Conservation (phyloP, 2,797 vertebrate species). For the Tauraco hartlaubi region DNA sequence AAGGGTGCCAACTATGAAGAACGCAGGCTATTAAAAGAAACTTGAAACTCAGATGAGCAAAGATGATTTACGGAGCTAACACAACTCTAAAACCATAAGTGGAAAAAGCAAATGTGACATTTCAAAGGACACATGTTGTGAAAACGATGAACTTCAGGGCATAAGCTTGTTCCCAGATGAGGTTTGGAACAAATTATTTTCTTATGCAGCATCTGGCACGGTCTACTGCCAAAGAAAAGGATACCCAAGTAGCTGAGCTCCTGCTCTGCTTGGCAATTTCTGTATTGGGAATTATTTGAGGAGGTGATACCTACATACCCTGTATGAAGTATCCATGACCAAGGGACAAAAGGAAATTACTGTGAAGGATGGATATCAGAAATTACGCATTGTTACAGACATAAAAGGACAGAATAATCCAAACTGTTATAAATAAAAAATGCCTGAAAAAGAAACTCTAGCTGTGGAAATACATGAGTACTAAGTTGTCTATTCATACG, state of each 20-base stretch:
- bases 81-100: not conserved
- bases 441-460: not conserved
- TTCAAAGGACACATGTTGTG: not conserved
- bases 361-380: not conserved
- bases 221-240: not conserved
- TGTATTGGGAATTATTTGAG: not conserved
- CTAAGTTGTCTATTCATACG: accelerated
- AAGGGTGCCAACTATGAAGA: not conserved
- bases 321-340: not conserved
- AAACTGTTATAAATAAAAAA: not conserved
- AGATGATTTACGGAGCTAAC: not conserved
- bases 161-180: conserved; percentile 2
- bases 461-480: not conserved
- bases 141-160: not conserved
- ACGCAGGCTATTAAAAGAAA: not conserved
- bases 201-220: not conserved
- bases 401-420: not conserved
- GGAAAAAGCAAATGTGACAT: conserved; percentile 18
- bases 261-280: not conserved
- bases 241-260: not conserved
- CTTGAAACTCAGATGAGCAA: not conserved
- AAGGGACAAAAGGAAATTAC: not conserved
- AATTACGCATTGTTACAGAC: not conserved
- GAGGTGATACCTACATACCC: not conserved
- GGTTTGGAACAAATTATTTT: conserved; percentile 21